Evolutionary conservation across 2,797 vertebrate genomes (phyloP), one percentile per base, ranked within the genome.

Genomic region (Margarornis squamiger): DNA sequence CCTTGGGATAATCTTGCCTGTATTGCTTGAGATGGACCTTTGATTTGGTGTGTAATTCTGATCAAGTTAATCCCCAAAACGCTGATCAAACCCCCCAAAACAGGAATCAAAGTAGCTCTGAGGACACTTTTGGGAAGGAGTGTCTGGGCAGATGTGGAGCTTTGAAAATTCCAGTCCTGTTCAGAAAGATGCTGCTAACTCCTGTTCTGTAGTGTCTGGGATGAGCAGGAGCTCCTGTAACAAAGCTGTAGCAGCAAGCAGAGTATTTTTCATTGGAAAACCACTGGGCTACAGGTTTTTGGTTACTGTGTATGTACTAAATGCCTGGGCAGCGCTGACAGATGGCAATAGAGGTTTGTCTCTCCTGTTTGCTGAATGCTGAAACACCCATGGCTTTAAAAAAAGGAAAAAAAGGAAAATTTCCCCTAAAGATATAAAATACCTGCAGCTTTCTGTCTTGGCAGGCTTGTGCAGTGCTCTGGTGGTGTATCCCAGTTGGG

Each of bases 141-240:
- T 38, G 82, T 61, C 58, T 80, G 65, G 39, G 71, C 72, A 39
- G 66, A 66, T 46, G 67, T 39, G 58, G 74, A 89, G 63, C 87
- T 93, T 90, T 92, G 93, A 71, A 84, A 97, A 96, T 95, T 95
- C 88, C 73, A 92, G 67, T 48, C 43, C 43, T 74, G 17, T 88
- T 93, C 34, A 36, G 87, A 59, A 84, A 76, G 84, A 45, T 90
- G 73, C 73, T 26, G 2, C 73, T 71, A 46, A 26, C 62, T 71
- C 76, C 90, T 73, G 2, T 36, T 76, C 52, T 81, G 41, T 7
- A 57, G 39, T 18, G 70, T 39, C 59, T 39, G 24, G 46, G 26
- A 62, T 6, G 5, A 94, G 34, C 1, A 7, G 71, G 68, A 83
- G 73, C 54, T 88, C 49, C 2, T 3, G 13, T 29, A 12, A 51